phyloP scores from a whole-genome alignment of 1,140 invertebrate genomes.

The Bradysia coprophila region DNA sequence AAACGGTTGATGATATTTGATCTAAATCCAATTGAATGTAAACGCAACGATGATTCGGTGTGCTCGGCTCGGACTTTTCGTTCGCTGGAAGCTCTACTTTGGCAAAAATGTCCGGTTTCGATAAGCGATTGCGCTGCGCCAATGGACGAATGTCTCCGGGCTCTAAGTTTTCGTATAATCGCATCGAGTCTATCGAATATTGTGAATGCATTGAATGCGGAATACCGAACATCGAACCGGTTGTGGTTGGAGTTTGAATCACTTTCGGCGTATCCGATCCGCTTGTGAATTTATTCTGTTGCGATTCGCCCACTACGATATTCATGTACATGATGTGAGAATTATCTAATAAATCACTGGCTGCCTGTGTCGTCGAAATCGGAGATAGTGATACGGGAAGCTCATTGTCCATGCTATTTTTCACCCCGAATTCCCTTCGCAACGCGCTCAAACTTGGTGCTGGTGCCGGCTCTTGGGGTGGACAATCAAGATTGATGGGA shows the following conservation, averaged over 20 bases:
- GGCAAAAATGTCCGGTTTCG: slow-evolving; percentile 4
- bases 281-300: neutral
- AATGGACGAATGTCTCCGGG: slow-evolving; percentile 1
- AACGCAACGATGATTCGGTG: slow-evolving; percentile 9
- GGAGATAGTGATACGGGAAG: neutral
- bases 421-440: no score
- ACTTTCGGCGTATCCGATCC: slow-evolving; percentile 8
- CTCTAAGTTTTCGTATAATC: slow-evolving; percentile 6
- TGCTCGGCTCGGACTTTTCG: slow-evolving; percentile 4
- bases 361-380: neutral
- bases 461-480: slow-evolving; percentile 25
- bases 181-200: slow-evolving; percentile 1
- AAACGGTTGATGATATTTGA: slow-evolving; percentile 9
- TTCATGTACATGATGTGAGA: slow-evolving; percentile 1
- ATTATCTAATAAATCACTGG: neutral
- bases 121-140: slow-evolving; percentile 1
- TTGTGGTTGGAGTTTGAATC: slow-evolving; percentile 8
- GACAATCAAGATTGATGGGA: no score
- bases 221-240: slow-evolving; percentile 5
- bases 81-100: slow-evolving; percentile 2
- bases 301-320: slow-evolving; percentile 1
- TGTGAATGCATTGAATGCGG: neutral
- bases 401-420: no score
- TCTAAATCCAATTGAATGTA: slow-evolving; percentile 21
- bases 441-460: neutral